A percentile compares a stretch with the other conserved stretches of the same genome.
Evolutionary conservation across 2,797 vertebrate genomes (phyloP).

Genomic region (Sebastiscus tertius): DNA sequence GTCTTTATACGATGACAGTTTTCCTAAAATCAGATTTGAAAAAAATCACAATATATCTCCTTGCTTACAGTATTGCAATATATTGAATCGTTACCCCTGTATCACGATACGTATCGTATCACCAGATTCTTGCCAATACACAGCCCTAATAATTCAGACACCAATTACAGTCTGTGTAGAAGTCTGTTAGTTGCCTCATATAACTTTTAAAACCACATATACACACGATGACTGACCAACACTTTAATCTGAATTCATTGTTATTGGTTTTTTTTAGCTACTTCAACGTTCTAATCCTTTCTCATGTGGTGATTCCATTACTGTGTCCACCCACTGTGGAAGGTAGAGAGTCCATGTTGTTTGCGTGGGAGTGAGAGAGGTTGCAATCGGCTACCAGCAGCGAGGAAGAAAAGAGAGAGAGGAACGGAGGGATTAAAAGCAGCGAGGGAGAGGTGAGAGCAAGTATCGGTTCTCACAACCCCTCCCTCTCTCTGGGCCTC

Average conservation of each 20-base stretch:
- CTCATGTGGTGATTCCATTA: neutral
- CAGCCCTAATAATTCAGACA: neutral
- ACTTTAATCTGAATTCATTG: neutral
- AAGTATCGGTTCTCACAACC: conserved; percentile 51
- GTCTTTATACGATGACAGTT: too few species aligned
- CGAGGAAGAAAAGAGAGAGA: conserved; percentile 10
- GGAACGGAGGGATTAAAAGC: conserved; percentile 44
- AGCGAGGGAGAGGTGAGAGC: conserved; percentile 29
- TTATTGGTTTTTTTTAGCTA: neutral
- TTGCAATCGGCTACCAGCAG: conserved; percentile 22
- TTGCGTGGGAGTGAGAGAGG: conserved; percentile 59
- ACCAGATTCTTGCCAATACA: too few species aligned
- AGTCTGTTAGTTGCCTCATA: neutral
- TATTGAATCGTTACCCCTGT: too few species aligned
- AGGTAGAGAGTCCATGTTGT: conserved; percentile 13
- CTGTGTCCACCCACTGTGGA: conserved; percentile 20
- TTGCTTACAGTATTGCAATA: too few species aligned
- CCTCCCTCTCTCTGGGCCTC: conserved; percentile 1
- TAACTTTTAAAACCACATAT: neutral
- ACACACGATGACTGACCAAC: neutral
- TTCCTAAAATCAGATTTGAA: too few species aligned
- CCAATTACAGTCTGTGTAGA: neutral
- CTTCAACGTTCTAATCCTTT: neutral
- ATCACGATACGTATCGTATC: too few species aligned
- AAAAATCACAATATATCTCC: too few species aligned